phyloP scores from a whole-genome alignment of 37 sponge, comb jelly and placozoan species.

The Agelas oroides region DNA sequence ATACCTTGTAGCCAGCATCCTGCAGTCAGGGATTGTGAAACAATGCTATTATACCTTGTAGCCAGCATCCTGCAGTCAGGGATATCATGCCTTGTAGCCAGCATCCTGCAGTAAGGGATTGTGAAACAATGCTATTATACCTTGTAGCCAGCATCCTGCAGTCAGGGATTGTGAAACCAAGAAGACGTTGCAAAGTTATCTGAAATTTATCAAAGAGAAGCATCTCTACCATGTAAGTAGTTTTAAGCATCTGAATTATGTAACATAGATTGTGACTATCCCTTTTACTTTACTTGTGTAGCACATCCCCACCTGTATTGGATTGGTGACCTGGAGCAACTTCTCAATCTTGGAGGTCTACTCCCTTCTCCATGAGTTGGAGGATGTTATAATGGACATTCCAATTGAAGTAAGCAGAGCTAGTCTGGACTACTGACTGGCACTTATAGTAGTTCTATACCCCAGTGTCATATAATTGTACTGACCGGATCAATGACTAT shows the following conservation, averaged over 20 bases:
- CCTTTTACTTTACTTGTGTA: background rate
- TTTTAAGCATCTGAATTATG: background rate
- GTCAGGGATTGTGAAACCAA: background rate
- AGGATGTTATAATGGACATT: slow-evolving; percentile 32
- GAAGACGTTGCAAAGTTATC: slow-evolving; percentile 20
- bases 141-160: slow-evolving; percentile 8
- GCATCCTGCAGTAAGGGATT: slow-evolving; percentile 15
- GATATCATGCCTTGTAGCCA: background rate
- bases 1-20: slow-evolving; percentile 5
- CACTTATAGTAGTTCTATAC: too few species aligned
- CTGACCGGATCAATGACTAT: too few species aligned
- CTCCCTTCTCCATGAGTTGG: slow-evolving; percentile 34
- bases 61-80: slow-evolving; percentile 12
- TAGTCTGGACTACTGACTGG: too few species aligned
- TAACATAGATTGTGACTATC: too few species aligned
- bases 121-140: too few species aligned
- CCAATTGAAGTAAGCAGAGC: slow-evolving; percentile 65
- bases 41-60: background rate
- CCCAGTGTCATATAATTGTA: too few species aligned
- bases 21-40: background rate
- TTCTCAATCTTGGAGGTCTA: slow-evolving; percentile 43
- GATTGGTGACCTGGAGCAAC: slow-evolving; percentile 46
- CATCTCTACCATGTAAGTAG: slow-evolving; percentile 7
- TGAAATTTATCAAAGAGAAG: background rate
- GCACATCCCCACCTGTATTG: slow-evolving; percentile 56